These are phyloP conservation scores for Perccottus glenii DNA, from an alignment of 2,113 vertebrate genomes.

Conservation along the genomic window DNA sequence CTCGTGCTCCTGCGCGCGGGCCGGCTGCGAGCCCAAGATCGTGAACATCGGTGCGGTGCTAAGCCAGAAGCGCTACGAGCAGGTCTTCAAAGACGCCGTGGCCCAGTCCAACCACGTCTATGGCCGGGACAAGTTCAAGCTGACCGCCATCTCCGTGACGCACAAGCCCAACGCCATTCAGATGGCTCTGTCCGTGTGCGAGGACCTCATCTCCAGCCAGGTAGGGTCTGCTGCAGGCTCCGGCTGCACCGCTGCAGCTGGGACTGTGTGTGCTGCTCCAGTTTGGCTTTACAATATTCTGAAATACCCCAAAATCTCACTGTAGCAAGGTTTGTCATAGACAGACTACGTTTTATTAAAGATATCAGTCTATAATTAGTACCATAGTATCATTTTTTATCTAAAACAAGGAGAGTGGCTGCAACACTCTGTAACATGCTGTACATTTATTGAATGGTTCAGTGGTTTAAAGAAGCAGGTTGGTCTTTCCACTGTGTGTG, in stretches of 20 bases:
- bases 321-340: no score
- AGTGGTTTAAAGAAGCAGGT: no score
- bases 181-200: conserved; percentile 97
- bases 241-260: neutral
- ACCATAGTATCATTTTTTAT: no score
- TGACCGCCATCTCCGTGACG: conserved; percentile 96
- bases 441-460: no score
- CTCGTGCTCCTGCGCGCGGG: conserved; percentile 90
- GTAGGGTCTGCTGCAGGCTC: conserved; percentile 66
- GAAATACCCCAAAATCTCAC: no score
- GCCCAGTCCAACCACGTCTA: conserved; percentile 94
- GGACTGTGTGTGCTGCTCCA: neutral
- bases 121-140: conserved; percentile 93
- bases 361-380: no score
- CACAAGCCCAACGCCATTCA: conserved; percentile 97
- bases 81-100: conserved; percentile 95
- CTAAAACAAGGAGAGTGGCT: no score
- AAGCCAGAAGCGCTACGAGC: conserved; percentile 95
- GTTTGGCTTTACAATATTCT: neutral
- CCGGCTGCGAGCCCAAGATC: conserved; percentile 94
- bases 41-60: conserved; percentile 95
- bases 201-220: conserved; percentile 98
- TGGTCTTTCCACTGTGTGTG: no score
- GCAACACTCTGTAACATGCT: no score
- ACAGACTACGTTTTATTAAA: no score